Base-by-base conservation (phyloP, 2,113 vertebrate species). In the Poecilia latipinna region DNA sequence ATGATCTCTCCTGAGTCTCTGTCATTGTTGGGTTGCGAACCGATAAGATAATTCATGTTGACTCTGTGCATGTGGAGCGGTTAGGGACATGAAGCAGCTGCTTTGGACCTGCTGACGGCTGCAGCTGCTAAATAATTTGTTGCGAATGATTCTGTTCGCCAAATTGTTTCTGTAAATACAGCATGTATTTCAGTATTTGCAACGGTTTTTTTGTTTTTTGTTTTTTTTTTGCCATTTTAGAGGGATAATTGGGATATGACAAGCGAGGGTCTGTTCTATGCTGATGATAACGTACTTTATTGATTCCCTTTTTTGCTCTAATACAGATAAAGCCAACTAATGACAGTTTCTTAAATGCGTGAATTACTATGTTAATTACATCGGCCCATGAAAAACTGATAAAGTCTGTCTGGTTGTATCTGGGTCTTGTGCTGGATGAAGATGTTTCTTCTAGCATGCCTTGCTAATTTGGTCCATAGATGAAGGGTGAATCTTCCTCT, bases 121-220 rank as follows among this genome's bases (percentile, higher is more conserved):
- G 51, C 51, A 77, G 84, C 86, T 91, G 88, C 88, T 91, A 82
- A 93, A 90, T 87, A 76, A 86, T 90, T 87, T 82, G 82, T 84
- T 69, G 74, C 71, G 69, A 88, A 79, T 84, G 80, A 75, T 84
- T 84, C 91, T 89, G 84, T 89, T 85, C 75, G 79, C 84, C 64
- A 39, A 77, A 68, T 70, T 70, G 68, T 83, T 82, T 84, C 82
- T 70, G 72, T 75, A 70, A 88, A 69, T 80, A 62, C 75, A 84
- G 10, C 8, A 1, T n/a, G 2, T 32, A 19, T 10, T 32, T 74
- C 61, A 63, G 51, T 62, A 85, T 83, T 80, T 76, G 33, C 74
- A 65, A 74, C 57, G 29, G 1, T 29, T 29, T 29, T 29, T 29
- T 29, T 29, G 26, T 26, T 26, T 28, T 28, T 28, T 28, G 1